Conservation (phyloP, 1,140 invertebrate genomes). For the Microplitis demolitor region DNA sequence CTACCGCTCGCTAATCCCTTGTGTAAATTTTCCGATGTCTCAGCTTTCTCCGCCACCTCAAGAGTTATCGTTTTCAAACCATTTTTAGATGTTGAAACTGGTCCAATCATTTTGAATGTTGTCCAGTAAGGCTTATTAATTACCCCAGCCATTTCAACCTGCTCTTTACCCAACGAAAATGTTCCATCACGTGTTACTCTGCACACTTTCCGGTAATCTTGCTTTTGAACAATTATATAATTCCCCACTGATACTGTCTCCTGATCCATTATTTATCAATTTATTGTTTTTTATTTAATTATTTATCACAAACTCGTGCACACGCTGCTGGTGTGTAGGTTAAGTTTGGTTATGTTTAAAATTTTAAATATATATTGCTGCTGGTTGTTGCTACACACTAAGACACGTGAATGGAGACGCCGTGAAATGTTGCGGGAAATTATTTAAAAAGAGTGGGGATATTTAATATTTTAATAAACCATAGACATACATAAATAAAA, state of each 20-base stretch:
- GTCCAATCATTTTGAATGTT: conserved; percentile 75
- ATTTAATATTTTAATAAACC: no score
- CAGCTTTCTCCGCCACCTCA: conserved; percentile 58
- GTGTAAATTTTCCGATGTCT: conserved; percentile 50
- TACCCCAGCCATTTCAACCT: conserved; percentile 71
- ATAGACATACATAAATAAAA: no score
- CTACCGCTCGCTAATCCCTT: conserved; percentile 61
- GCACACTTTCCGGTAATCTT: conserved; percentile 77
- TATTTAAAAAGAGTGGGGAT: no score
- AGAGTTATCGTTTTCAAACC: conserved; percentile 65
- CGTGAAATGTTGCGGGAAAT: not conserved
- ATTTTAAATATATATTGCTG: no score
- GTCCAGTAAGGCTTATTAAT: conserved; percentile 77
- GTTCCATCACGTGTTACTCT: conserved; percentile 69
- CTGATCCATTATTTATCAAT: conserved; percentile 34
- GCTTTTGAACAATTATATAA: conserved; percentile 76
- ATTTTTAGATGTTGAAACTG: conserved; percentile 54
- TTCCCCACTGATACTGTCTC: conserved; percentile 66
- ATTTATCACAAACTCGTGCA: not conserved
- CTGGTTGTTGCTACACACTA: no score
- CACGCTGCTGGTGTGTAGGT: not conserved
- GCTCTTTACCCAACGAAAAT: conserved; percentile 72
- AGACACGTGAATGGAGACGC: no score
- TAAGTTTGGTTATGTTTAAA: not conserved
- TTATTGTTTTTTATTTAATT: not conserved